Conservation (phyloP, 2,888 invertebrate species). For the Latrodectus hesperus region DNA sequence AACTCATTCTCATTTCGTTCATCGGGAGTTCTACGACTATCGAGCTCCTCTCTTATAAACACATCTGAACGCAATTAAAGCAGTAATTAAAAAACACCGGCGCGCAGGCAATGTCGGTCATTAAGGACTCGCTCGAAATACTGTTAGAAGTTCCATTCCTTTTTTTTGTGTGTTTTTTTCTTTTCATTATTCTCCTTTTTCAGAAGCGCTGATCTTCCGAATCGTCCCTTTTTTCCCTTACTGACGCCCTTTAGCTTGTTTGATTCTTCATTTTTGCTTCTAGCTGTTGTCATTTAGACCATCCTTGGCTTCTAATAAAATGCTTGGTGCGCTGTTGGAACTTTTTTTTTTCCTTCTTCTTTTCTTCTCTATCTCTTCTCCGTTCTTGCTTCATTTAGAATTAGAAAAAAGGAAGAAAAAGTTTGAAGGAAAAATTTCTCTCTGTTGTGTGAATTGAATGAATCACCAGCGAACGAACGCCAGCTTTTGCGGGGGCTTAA, state of each 20-base stretch:
- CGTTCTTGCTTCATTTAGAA: constrained; percentile 3
- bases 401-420: constrained; percentile 31
- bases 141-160: constrained; percentile 32
- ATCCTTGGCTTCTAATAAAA: constrained; percentile 63
- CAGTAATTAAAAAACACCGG: constrained; percentile 68
- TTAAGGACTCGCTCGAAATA: constrained; percentile 53
- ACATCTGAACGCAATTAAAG: constrained; percentile 67
- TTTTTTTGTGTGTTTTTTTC: constrained; percentile 20
- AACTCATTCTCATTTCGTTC: constrained; percentile 54
- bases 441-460: constrained; percentile 57
- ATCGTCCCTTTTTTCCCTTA: constrained; percentile 38
- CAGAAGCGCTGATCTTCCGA: constrained; percentile 44
- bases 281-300: constrained; percentile 63
- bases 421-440: constrained; percentile 18
- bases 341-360: constrained; percentile 23
- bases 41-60: constrained; percentile 64
- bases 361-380: constrained; percentile 4
- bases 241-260: constrained; percentile 41
- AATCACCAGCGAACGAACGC: constrained; percentile 21
- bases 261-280: constrained; percentile 65
- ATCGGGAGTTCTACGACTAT: constrained; percentile 27
- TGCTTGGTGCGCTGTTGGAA: constrained; percentile 24
- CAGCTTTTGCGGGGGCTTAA: constrained; percentile 12
- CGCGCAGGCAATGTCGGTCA: constrained; percentile 24
- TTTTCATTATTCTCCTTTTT: constrained; percentile 24